Base-by-base conservation (phyloP, 2,888 invertebrate genomes). In the Hyalella azteca region DNA sequence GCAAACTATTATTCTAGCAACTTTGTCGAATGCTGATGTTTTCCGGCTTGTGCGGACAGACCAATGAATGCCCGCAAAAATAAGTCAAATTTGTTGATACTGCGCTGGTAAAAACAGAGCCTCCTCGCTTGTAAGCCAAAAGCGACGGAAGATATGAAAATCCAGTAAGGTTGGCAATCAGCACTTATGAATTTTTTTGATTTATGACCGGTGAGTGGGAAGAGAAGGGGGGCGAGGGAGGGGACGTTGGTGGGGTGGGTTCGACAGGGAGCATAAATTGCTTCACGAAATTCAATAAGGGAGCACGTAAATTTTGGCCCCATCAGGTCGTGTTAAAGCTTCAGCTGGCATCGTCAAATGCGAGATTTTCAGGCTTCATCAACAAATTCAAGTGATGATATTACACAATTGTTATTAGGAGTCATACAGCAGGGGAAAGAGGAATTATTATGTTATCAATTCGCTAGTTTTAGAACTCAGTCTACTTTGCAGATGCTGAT, bases 181-280 rank as follows among this genome's bases (percentile, higher is more conserved):
- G 59, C 59, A 59, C 59, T 59, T 59, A 59, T 59, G 59, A 59
- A 59, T 22, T 59, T 59, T 59, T 59, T 26, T 59, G 59, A 59
- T 59, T 59, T 59, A 59, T 59, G 48, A 49, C 26, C 13, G 78
- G 32, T 13, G 19, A 45, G 19, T 22, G 73, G 32, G 39, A 19
- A 13, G 39, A 32, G 59, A n/a, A 29, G 36, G 59, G 39, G 59
- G 40, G 3, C 22, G 32, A 29, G 29, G 15, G 60, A 77, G 54
- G 36, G 36, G 50, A 26, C 15, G 11, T 19, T n/a, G 32, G 50
- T 9, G 54, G 40, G 19, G 15, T n/a, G 54, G 50, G 49, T 15
- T 19, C 22, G 50, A 36, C 45, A n/a, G 36, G 26, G 40, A 36
- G 19, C 22, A 49, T 15, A 77, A 36, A n/a, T 50, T 36, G 50